Conservation (phyloP, 2,113 vertebrate genomes). For the Pseudorasbora parva region DNA sequence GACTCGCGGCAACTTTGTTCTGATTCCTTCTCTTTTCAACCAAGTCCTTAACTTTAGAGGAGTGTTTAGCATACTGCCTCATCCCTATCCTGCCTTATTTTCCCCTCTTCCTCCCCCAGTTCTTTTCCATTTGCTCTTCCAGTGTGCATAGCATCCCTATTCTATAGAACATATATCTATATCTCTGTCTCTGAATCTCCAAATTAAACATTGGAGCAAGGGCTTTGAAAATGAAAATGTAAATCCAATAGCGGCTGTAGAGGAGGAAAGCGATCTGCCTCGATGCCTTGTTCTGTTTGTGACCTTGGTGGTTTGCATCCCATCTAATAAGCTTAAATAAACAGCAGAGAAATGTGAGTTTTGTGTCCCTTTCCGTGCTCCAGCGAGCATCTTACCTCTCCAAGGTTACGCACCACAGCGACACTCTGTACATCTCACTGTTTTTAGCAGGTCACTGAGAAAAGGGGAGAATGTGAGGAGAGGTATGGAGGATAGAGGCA, state of each 20-base stretch:
- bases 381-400: slow-evolving; percentile 64
- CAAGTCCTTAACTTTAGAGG: slow-evolving; percentile 66
- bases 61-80: slow-evolving; percentile 68
- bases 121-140: neutral
- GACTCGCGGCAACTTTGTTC: slow-evolving; percentile 66
- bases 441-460: slow-evolving; percentile 36
- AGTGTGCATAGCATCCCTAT: slow-evolving; percentile 45
- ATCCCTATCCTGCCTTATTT: slow-evolving; percentile 67
- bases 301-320: slow-evolving; percentile 68
- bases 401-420: slow-evolving; percentile 53
- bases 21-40: slow-evolving; percentile 51
- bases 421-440: slow-evolving; percentile 35
- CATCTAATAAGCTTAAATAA: slow-evolving; percentile 73
- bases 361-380: slow-evolving; percentile 51
- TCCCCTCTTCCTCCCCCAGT: slow-evolving; percentile 22
- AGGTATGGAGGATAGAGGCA: slow-evolving; percentile 40
- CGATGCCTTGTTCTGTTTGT: slow-evolving; percentile 64
- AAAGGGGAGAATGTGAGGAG: slow-evolving; percentile 14
- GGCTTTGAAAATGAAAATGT: slow-evolving; percentile 74
- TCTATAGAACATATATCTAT: slow-evolving; percentile 68
- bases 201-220: slow-evolving; percentile 75
- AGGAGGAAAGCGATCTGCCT: slow-evolving; percentile 60
- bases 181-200: slow-evolving; percentile 71
- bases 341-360: slow-evolving; percentile 59
- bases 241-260: slow-evolving; percentile 66